Conservation (phyloP, 2,113 vertebrate genomes). For the Limanda limanda region DNA sequence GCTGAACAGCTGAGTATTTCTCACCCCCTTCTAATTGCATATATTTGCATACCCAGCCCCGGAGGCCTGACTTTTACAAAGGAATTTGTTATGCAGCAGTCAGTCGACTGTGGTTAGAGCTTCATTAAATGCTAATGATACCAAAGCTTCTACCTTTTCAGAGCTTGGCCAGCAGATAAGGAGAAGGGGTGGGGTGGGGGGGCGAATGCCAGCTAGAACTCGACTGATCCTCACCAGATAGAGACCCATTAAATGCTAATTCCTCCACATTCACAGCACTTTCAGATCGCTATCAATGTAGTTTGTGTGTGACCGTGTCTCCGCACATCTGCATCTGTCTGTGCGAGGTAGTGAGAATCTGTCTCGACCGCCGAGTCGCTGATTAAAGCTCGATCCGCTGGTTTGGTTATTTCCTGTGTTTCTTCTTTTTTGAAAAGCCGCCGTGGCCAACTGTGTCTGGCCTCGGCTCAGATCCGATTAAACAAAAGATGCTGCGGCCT, state of each 20-base stretch:
- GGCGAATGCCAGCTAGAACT: slow-evolving; percentile 4
- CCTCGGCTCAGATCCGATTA: slow-evolving; percentile 45
- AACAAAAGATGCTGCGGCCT: slow-evolving; percentile 37
- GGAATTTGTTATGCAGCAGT: slow-evolving; percentile 47
- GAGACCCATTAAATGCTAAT: slow-evolving; percentile 81
- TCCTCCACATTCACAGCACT: slow-evolving; percentile 69
- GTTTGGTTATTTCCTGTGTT: slow-evolving; percentile 69
- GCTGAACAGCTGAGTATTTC: slow-evolving; percentile 34
- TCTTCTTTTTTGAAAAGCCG: slow-evolving; percentile 52
- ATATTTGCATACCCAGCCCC: slow-evolving; percentile 50
- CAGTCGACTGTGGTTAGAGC: slow-evolving; percentile 48
- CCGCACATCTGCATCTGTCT: slow-evolving; percentile 44
- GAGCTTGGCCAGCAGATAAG: slow-evolving; percentile 42
- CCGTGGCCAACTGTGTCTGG: slow-evolving; percentile 20
- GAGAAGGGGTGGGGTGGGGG: slow-evolving; percentile 21
- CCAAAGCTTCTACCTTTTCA: slow-evolving; percentile 46
- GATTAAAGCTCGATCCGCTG: slow-evolving; percentile 71
- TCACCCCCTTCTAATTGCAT: slow-evolving; percentile 11
- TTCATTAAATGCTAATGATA: slow-evolving; percentile 68
- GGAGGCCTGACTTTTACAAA: slow-evolving; percentile 29
- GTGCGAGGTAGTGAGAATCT: slow-evolving; percentile 24
- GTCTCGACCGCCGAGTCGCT: slow-evolving; percentile 54
- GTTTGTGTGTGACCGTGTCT: slow-evolving; percentile 26
- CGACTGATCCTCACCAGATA: slow-evolving; percentile 74
- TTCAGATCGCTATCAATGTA: slow-evolving; percentile 70